phyloP scores from a whole-genome alignment of 2,888 invertebrate genomes.

The Xestia xanthographa region DNA sequence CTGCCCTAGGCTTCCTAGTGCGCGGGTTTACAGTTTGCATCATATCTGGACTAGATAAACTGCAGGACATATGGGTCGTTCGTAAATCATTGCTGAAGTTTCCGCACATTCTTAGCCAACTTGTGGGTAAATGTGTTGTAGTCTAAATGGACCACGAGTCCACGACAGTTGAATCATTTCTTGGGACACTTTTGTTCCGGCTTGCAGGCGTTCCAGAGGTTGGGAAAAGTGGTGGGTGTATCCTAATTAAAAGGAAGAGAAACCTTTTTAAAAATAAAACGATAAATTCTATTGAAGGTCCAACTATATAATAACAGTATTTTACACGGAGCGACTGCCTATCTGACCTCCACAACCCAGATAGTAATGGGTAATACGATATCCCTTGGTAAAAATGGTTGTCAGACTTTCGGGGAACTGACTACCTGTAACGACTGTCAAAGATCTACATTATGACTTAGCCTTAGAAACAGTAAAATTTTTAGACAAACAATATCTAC shows the following conservation, averaged over 20 bases:
- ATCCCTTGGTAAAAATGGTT: too few relatives aligned
- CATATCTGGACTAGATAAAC: conserved; percentile 46
- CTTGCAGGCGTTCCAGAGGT: not conserved
- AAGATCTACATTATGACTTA: too few relatives aligned
- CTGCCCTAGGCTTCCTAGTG: not conserved
- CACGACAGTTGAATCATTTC: not conserved
- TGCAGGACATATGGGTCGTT: conserved; percentile 39
- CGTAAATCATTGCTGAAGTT: conserved; percentile 39
- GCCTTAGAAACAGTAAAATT: too few relatives aligned
- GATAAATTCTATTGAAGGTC: not conserved
- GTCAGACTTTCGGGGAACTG: too few relatives aligned
- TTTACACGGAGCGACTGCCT: too few relatives aligned
- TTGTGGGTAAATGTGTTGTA: conserved; percentile 27
- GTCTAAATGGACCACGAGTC: not conserved
- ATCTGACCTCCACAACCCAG: not conserved
- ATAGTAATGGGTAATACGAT: too few relatives aligned
- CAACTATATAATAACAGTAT: too few relatives aligned
- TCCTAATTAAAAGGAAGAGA: not conserved
- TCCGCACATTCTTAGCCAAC: conserved; percentile 37
- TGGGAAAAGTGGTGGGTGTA: not conserved
- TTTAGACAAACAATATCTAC: not conserved
- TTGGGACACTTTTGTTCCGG: conserved; percentile 1
- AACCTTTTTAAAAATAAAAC: not conserved
- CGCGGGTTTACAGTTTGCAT: conserved; percentile 38
- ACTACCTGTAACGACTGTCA: too few relatives aligned